Conservation (phyloP, 2,888 invertebrate genomes). For the Agrotis clavis region DNA sequence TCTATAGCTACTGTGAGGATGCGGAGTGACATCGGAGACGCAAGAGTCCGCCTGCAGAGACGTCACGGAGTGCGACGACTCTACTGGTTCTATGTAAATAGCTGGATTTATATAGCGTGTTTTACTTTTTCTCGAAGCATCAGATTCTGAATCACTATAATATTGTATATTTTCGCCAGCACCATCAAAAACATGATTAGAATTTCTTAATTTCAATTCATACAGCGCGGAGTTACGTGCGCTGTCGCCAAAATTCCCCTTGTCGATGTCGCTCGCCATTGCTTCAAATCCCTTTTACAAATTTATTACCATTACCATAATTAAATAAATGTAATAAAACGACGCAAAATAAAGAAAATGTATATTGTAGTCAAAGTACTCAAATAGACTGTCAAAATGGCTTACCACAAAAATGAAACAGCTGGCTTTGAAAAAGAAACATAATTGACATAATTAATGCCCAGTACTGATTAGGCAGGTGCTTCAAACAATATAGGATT, state of each 20-base stretch:
- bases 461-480: constrained; percentile 43
- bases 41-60: constrained; percentile 82
- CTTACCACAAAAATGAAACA: constrained; percentile 65
- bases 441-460: constrained; percentile 49
- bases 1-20: constrained; percentile 85
- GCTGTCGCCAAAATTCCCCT: constrained; percentile 84
- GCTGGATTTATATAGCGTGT: constrained; percentile 92
- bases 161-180: constrained; percentile 86
- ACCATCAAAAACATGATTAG: constrained; percentile 85
- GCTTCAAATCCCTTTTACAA: constrained; percentile 65
- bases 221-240: constrained; percentile 73
- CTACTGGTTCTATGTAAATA: constrained; percentile 90
- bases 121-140: constrained; percentile 82
- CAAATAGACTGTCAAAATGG: constrained; percentile 69
- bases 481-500: constrained; percentile 20
- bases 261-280: constrained; percentile 83
- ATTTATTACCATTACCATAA: constrained; percentile 60
- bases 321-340: constrained; percentile 49
- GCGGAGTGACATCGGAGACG: constrained; percentile 84
- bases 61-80: constrained; percentile 83
- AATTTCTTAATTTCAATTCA: constrained; percentile 72
- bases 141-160: constrained; percentile 86
- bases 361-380: constrained; percentile 34
- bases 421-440: constrained; percentile 65
- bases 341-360: constrained; percentile 64